Evolutionary conservation across 2,888 invertebrate genomes (phyloP).

Genomic region (Hermaeophaga mercurialis): DNA sequence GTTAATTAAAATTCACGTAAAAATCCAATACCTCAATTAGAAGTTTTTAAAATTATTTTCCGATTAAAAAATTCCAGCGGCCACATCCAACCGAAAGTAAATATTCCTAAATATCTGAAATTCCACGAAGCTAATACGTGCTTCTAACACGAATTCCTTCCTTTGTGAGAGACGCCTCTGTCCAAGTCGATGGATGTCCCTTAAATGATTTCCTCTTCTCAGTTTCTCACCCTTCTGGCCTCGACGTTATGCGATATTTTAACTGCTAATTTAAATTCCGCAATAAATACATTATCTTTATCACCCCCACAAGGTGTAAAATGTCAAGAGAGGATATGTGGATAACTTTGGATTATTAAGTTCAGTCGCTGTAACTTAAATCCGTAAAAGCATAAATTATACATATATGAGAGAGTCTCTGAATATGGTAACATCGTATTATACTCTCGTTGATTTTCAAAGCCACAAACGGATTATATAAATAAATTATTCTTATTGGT

Average conservation of each 20-base stretch:
- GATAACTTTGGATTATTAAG: constrained; percentile 14
- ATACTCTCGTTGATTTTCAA: constrained; percentile 2
- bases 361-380: constrained; percentile 8
- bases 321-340: constrained; percentile 21
- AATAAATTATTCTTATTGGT: no score
- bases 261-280: constrained; percentile 42
- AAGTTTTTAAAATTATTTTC: no score
- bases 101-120: no score
- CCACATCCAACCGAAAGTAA: no score
- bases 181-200: constrained; percentile 14
- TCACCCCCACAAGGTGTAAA: constrained; percentile 35
- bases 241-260: constrained; percentile 35
- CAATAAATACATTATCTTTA: constrained; percentile 42
- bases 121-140: no score
- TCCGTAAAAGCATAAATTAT: constrained; percentile 12
- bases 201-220: constrained; percentile 20
- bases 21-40: no score
- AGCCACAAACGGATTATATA: no score
- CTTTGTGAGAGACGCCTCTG: constrained; percentile 18
- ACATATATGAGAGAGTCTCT: constrained; percentile 6
- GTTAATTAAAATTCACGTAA: no score
- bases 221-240: constrained; percentile 25
- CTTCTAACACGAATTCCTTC: no score
- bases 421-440: constrained; percentile 8
- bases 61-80: no score